Base-by-base conservation (phyloP, 1,140 invertebrate genomes). In the Aphis gossypii region DNA sequence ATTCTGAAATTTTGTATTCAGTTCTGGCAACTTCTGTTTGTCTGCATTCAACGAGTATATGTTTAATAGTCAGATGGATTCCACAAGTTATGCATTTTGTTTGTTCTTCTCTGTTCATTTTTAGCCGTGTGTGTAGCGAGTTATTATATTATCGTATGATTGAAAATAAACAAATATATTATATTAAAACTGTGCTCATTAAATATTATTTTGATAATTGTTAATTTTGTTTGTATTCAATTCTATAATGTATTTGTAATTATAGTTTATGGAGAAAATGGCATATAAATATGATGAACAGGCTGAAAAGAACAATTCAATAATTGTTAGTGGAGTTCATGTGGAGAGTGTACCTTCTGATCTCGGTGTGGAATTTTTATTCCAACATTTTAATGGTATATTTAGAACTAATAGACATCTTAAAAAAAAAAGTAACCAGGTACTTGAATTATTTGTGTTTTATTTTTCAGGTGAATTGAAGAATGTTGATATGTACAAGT, bases 261-360 rank as follows among this genome's bases (percentile, higher is more conserved):
- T 84, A 84, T 91, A 98, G 97, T 99, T 97, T 95, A 97, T 99
- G 95, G 98, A 99, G 95, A 96, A 94, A 46, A 98, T 99, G 96
- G 97, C 98, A 95, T 95, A 98, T 82, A 95, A 97, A 94, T 98
- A 99, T 95, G 96, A 98, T 94, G 96, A 97, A 91, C 95, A 96
- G 90, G 99, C 99, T 0, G 95, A 97, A 95, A 96, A 98, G 92
- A 97, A 97, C 30, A 97, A 96, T 41, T 96, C 98, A 2, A 99
- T 98, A 95, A 96, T 99, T 21, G 95, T 99, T 23, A 98, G 97
- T 94, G 97, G 98, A 30, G 99, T 98, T 96, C 99, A 98, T 3
- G 98, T 98, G 95, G 98, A 99, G 94, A 97, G 97, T 94, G 97
- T 99, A 94, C 98, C 98, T 11, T 96, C 96, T 83, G 99, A 99